Base-by-base conservation (phyloP, 1,140 invertebrate genomes). In the Pogonomyrmex barbatus region DNA sequence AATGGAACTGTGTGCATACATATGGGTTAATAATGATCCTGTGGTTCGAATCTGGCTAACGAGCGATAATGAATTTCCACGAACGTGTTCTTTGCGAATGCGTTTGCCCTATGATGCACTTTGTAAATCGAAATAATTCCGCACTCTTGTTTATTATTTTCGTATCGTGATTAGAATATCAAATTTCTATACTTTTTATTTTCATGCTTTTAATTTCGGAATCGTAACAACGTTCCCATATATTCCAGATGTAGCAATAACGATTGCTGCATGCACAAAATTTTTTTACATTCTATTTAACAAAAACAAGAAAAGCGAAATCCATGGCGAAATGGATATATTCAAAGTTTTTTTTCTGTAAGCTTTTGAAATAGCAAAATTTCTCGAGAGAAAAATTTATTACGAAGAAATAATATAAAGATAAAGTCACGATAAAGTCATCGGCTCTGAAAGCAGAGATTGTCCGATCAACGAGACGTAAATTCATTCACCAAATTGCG, bases 31-130 rank as follows among this genome's bases (percentile, higher is more conserved):
- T 63, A 77, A 63, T 77, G 58, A 63, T 65, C 45, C 58, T 65
- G 58, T 30, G 45, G 39, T n/a, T 36, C 42, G 60, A 78, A 65
- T 65, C 45, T 78, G 30, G 45, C 76, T 78, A 78, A 78, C 60
- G 58, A 78, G 76, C 58, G 76, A 65, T 65, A 78, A 65, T 78
- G 76, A 62, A 30, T 78, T 47, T 78, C 58, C 62, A 78, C 75
- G 56, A 62, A 24, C 58, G 17, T 78, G 45, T 65, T 65, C 42
- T 78, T 78, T 65, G 76, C 58, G 17, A 65, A 42, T 4, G 30
- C 9, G 30, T 78, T 65, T 78, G n/a, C 42, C 17, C 10, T 78
- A 30, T 67, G 45, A 78, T 65, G n/a, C 6, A 76, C 14, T 65
- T 39, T 14, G 10, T 24, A 6, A 14, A 9, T 30, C 24, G 14